These are phyloP conservation scores for Frankliniella intonsa DNA, from an alignment of 2,888 invertebrate genomes.

Conservation along the genomic window DNA sequence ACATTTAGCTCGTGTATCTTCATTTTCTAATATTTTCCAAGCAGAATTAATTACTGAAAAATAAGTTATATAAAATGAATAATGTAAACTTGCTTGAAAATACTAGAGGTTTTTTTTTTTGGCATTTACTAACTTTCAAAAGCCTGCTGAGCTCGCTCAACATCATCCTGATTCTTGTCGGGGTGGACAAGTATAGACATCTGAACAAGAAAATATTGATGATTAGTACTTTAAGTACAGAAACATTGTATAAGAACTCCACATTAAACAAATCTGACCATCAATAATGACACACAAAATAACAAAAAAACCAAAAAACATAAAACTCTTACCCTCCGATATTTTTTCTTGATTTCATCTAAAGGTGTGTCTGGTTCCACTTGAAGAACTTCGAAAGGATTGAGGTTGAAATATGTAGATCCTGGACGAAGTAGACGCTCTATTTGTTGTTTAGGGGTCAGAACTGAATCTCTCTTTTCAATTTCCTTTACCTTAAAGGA, in stretches of 20 bases:
- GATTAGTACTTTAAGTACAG: conserved; percentile 29
- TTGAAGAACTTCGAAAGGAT: conserved; percentile 90
- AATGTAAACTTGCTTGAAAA: conserved; percentile 30
- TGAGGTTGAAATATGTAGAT: conserved; percentile 97
- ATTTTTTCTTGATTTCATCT: conserved; percentile 95
- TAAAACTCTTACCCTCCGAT: conserved; percentile 65
- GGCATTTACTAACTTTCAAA: conserved; percentile 61
- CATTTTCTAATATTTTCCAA: conserved; percentile 93
- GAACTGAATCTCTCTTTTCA: conserved; percentile 92
- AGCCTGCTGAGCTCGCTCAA: conserved; percentile 87
- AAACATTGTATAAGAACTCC: neutral
- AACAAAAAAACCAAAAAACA: neutral
- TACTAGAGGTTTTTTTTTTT: conserved; percentile 1
- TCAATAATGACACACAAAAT: neutral
- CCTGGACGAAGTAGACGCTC: conserved; percentile 92
- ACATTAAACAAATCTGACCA: neutral
- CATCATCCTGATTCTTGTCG: conserved; percentile 96
- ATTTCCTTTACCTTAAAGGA: conserved; percentile 88
- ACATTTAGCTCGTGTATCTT: conserved; percentile 88
- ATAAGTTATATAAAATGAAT: neutral
- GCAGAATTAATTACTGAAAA: conserved; percentile 78
- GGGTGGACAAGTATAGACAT: conserved; percentile 98
- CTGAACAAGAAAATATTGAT: conserved; percentile 44
- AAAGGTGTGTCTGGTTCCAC: conserved; percentile 83
- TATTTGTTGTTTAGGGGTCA: conserved; percentile 96